Evolutionary conservation across 2,888 invertebrate genomes (phyloP).

Genomic region (Trissoscelio sp.): DNA sequence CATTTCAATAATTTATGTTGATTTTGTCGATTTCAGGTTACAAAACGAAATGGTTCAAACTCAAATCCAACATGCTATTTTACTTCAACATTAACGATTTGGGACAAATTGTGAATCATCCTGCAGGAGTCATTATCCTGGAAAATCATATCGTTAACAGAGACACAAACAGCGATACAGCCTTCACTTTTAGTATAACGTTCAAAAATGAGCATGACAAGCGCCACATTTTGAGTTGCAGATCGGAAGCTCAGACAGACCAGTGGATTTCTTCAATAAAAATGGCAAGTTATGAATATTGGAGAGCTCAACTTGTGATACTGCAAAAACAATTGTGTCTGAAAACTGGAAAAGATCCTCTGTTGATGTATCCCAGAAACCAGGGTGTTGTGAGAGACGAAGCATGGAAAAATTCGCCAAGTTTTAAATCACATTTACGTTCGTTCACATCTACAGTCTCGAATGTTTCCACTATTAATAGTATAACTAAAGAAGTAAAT

Average conservation of each 20-base stretch:
- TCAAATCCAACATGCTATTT: conserved; percentile 90
- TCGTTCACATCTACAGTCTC: conserved; percentile 74
- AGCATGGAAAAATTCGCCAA: conserved; percentile 77
- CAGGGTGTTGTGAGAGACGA: conserved; percentile 84
- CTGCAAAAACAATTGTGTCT: conserved; percentile 88
- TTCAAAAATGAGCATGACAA: conserved; percentile 88
- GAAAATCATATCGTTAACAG: conserved; percentile 89
- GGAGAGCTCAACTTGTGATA: conserved; percentile 86
- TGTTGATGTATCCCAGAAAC: conserved; percentile 86
- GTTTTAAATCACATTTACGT: conserved; percentile 79
- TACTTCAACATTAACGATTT: conserved; percentile 89
- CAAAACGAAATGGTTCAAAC: conserved; percentile 91
- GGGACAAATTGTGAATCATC: conserved; percentile 87
- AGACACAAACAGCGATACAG: conserved; percentile 87
- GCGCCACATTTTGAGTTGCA: conserved; percentile 88
- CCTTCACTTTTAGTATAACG: conserved; percentile 90
- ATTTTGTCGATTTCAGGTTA: conserved; percentile 86
- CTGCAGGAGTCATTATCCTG: conserved; percentile 89
- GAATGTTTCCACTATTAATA: conserved; percentile 71
- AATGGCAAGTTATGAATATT: conserved; percentile 89
- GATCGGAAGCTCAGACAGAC: conserved; percentile 88
- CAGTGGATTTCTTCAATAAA: conserved; percentile 89
- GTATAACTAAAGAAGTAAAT: conserved; percentile 76
- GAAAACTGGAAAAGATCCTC: conserved; percentile 88
- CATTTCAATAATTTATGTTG: not conserved